These are phyloP conservation scores for Drosophila murphyi DNA, from an alignment of 1,140 invertebrate species.

Conservation along the genomic window DNA sequence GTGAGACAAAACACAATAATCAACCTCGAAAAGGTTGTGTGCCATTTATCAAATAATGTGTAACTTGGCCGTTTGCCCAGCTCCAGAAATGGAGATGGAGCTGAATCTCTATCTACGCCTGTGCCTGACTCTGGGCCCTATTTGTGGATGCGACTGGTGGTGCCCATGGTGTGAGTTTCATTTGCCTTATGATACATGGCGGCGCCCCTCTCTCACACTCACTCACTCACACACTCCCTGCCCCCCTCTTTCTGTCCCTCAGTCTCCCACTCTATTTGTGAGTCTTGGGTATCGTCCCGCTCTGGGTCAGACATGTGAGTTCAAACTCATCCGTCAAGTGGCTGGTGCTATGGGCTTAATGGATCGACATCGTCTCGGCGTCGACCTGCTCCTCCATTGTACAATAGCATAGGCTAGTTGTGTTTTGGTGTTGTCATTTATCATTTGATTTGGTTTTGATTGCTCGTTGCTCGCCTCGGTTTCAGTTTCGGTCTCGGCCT, in stretches of 20 bases:
- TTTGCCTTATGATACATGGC: slow-evolving; percentile 64
- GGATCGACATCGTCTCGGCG: slow-evolving; percentile 69
- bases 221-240: slow-evolving; percentile 24
- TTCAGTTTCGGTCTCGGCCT: slow-evolving; percentile 29
- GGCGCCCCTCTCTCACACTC: slow-evolving; percentile 31
- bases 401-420: slow-evolving; percentile 64
- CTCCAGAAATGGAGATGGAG: slow-evolving; percentile 50
- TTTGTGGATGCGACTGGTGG: slow-evolving; percentile 41
- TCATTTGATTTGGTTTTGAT: slow-evolving; percentile 81
- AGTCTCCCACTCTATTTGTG: slow-evolving; percentile 3
- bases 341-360: slow-evolving; percentile 74
- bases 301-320: slow-evolving; percentile 82
- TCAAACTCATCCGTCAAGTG: slow-evolving; percentile 84
- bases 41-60: slow-evolving; percentile 83
- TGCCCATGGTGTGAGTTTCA: slow-evolving; percentile 72
- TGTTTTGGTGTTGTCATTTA: slow-evolving; percentile 83
- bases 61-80: slow-evolving; percentile 66
- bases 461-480: slow-evolving; percentile 41
- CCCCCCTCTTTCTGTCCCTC: slow-evolving; percentile 18
- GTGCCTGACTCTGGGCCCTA: slow-evolving; percentile 36
- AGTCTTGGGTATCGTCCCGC: slow-evolving; percentile 16
- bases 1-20: slow-evolving; percentile 80
- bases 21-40: slow-evolving; percentile 83
- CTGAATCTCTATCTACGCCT: slow-evolving; percentile 25
- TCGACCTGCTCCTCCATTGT: slow-evolving; percentile 51